phyloP scores from a whole-genome alignment of 1,140 invertebrate species.

The Chrysomallon squamiferum region DNA sequence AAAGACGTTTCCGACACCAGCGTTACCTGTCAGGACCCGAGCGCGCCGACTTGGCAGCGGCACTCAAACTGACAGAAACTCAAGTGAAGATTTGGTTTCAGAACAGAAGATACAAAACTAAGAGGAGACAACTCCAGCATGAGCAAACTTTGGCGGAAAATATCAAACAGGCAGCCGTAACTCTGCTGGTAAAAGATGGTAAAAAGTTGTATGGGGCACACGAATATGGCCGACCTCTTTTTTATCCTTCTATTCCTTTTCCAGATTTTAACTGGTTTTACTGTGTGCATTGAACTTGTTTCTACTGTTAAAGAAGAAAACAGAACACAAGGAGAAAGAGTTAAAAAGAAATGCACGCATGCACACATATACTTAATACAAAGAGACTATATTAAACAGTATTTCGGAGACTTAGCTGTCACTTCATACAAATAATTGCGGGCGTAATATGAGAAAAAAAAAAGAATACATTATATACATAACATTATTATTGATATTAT shows the following conservation, averaged over 20 bases:
- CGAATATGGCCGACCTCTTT: conserved; percentile 33
- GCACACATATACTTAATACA: too few relatives aligned
- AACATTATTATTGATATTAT: too few relatives aligned
- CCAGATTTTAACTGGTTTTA: conserved; percentile 22
- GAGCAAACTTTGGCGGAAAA: conserved; percentile 55
- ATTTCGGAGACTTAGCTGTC: too few relatives aligned
- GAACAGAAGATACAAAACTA: conserved; percentile 96
- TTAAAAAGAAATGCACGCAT: too few relatives aligned
- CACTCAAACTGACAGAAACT: conserved; percentile 61
- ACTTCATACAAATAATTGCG: too few relatives aligned
- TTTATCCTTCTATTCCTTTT: conserved; percentile 50
- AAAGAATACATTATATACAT: too few relatives aligned
- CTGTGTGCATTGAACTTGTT: conserved; percentile 7
- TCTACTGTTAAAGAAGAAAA: too few relatives aligned
- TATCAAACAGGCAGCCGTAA: conserved; percentile 70
- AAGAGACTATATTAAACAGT: too few relatives aligned
- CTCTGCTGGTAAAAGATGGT: conserved; percentile 86
- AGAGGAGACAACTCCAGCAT: conserved; percentile 87
- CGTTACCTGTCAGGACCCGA: conserved; percentile 94
- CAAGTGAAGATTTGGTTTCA: conserved; percentile 90
- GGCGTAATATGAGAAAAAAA: too few relatives aligned
- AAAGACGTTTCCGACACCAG: conserved; percentile 90
- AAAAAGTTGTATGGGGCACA: conserved; percentile 60
- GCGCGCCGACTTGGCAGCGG: conserved; percentile 85
- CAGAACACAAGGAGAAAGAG: too few relatives aligned